Evolutionary conservation across 2,113 vertebrate species (phyloP).

Genomic region (Lanius ludovicianus): DNA sequence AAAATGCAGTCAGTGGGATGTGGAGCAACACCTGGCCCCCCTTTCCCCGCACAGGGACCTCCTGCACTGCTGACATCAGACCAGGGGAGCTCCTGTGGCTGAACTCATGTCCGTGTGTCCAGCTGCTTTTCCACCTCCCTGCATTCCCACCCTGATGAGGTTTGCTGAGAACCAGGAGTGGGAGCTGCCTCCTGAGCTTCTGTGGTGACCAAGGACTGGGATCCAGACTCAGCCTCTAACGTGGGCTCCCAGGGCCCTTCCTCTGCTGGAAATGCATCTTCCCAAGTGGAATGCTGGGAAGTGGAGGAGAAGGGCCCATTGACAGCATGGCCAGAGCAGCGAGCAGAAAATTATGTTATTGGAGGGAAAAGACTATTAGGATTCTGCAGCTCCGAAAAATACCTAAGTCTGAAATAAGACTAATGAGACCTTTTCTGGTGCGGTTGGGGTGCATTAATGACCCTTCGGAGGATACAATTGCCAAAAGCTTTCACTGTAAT

Average conservation of each 20-base stretch:
- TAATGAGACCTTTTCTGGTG: conserved; percentile 78
- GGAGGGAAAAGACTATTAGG: conserved; percentile 60
- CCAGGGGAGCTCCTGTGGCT: background rate
- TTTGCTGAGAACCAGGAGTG: background rate
- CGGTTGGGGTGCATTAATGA: conserved; percentile 75
- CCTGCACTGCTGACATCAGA: accelerated
- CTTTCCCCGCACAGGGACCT: background rate
- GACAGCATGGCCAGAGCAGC: background rate
- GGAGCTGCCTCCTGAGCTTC: background rate
- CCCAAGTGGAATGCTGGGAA: background rate
- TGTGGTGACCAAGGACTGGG: background rate
- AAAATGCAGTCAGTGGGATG: background rate
- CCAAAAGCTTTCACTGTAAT: conserved; percentile 79
- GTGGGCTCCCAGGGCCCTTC: background rate
- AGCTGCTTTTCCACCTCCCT: background rate
- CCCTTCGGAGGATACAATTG: conserved; percentile 72
- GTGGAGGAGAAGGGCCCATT: background rate
- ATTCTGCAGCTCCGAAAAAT: conserved; percentile 76
- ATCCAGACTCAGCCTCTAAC: background rate
- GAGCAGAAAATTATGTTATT: conserved; percentile 53
- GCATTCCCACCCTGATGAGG: background rate
- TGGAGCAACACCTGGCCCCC: background rate
- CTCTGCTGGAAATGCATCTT: background rate
- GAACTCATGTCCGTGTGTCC: accelerated
- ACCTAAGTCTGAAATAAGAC: conserved; percentile 76